These are phyloP conservation scores for Vanessa tameamea DNA, from an alignment of 1,140 invertebrate genomes.

Conservation along the genomic window DNA sequence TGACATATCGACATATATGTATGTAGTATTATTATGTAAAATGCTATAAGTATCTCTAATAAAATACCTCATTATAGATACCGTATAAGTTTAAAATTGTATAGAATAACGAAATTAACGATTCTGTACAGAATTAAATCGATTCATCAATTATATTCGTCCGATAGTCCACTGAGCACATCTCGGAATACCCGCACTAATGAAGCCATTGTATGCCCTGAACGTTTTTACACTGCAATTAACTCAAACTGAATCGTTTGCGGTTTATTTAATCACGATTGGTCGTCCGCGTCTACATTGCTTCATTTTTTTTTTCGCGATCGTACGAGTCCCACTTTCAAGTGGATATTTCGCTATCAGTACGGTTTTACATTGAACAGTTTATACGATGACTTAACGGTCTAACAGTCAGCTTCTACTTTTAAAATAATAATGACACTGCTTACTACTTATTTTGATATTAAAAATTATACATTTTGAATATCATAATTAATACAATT, in stretches of 20 bases:
- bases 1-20: too few relatives aligned
- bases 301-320: slow-evolving; percentile 16
- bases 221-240: slow-evolving; percentile 47
- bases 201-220: slow-evolving; percentile 41
- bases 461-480: too few relatives aligned
- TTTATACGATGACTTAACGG: not conserved
- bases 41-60: not conserved
- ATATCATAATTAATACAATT: too few relatives aligned
- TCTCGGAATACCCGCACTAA: slow-evolving; percentile 39
- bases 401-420: too few relatives aligned
- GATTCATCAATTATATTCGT: slow-evolving; percentile 35
- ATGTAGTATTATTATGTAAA: too few relatives aligned
- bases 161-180: slow-evolving; percentile 27
- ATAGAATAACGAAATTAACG: slow-evolving; percentile 6
- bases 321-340: not conserved
- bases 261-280: slow-evolving; percentile 43
- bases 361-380: not conserved
- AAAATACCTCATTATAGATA: not conserved
- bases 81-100: not conserved
- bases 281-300: slow-evolving; percentile 5
- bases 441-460: too few relatives aligned
- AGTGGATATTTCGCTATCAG: not conserved
- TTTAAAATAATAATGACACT: too few relatives aligned
- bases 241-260: slow-evolving; percentile 41
- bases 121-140: slow-evolving; percentile 15